These are phyloP conservation scores for Brachylomia viminalis DNA, from an alignment of 2,888 invertebrate species.

Conservation along the genomic window DNA sequence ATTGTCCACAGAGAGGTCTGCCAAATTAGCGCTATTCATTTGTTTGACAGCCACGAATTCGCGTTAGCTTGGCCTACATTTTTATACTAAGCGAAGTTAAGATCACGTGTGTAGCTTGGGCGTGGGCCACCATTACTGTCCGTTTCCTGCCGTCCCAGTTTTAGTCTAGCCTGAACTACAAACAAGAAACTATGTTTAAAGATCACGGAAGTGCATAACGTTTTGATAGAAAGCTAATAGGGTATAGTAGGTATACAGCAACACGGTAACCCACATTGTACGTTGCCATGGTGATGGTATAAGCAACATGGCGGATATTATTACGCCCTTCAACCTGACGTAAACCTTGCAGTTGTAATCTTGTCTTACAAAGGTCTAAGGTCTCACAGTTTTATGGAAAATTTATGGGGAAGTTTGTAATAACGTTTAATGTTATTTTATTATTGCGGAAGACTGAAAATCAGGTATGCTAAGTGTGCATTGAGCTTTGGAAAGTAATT, in stretches of 20 bases:
- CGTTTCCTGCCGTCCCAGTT: background rate
- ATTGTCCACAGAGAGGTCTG: too few species aligned
- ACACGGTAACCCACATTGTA: slow-evolving; percentile 48
- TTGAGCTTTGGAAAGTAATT: background rate
- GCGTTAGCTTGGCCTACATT: background rate
- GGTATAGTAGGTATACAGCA: background rate
- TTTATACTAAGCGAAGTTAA: background rate
- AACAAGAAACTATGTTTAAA: slow-evolving; percentile 6
- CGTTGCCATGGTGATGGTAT: slow-evolving; percentile 49
- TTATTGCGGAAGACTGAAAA: too few species aligned
- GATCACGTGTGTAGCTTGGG: background rate
- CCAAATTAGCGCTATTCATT: background rate
- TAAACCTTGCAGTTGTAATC: slow-evolving; percentile 3
- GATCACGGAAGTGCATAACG: slow-evolving; percentile 22
- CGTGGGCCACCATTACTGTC: background rate
- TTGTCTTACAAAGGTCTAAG: slow-evolving; percentile 5
- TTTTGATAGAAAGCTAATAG: slow-evolving; percentile 3
- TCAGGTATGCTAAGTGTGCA: background rate
- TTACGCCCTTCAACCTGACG: slow-evolving; percentile 21
- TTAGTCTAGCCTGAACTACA: background rate
- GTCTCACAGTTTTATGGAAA: background rate
- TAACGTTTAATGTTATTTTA: background rate
- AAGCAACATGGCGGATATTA: slow-evolving; percentile 50
- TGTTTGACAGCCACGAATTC: background rate
- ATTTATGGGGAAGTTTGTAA: background rate